Conservation (phyloP, 1,140 invertebrate genomes). For the Drosophila albomicans region DNA sequence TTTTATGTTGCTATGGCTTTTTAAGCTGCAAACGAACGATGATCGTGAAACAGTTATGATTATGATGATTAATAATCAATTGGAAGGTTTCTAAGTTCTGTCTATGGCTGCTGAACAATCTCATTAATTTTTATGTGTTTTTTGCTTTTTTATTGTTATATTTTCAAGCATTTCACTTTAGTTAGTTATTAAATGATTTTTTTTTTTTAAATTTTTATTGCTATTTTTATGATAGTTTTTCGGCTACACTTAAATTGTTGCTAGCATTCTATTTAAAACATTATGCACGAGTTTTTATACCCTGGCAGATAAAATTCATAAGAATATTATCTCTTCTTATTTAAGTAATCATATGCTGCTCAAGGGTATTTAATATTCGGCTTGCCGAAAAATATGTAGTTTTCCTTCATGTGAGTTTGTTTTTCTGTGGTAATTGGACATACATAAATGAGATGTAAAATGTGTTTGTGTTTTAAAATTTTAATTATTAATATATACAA, state of each 20-base stretch:
- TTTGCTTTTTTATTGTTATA: not conserved
- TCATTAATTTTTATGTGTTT: conserved; percentile 32
- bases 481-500: conserved; percentile 75
- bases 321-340: too few species aligned
- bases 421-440: conserved; percentile 6
- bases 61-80: not conserved
- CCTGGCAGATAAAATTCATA: not conserved
- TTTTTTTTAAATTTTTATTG: conserved; percentile 2
- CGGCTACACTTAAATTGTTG: conserved; percentile 48
- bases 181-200: not conserved
- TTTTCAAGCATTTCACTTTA: conserved; percentile 42
- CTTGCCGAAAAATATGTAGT: not conserved
- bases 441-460: not conserved
- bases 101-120: conserved; percentile 49
- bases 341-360: too few species aligned
- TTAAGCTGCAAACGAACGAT: not conserved
- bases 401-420: not conserved
- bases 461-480: conserved; percentile 54
- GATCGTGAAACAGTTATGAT: not conserved
- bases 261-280: conserved; percentile 46
- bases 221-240: not conserved
- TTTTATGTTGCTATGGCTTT: conserved; percentile 2
- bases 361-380: not conserved
- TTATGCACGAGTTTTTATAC: conserved; percentile 21
- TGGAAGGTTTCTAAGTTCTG: not conserved